A percentile compares a stretch with the other conserved stretches of the same genome.
Conservation (phyloP, 2,888 invertebrate species). For the Nudaria mundana region DNA sequence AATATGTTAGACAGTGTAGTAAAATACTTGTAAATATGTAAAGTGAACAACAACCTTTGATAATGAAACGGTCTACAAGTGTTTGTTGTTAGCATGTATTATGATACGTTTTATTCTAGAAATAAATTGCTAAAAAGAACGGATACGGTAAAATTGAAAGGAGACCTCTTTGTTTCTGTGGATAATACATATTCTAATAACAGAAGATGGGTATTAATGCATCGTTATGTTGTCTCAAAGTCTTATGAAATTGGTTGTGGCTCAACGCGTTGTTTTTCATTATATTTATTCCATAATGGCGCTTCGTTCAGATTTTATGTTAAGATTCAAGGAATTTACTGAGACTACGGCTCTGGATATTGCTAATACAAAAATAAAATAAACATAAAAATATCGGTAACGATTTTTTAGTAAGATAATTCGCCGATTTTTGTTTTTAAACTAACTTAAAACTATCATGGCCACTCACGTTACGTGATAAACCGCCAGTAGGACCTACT, state of each 20-base stretch:
- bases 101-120: too few relatives aligned
- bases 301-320: neutral
- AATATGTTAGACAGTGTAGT: too few relatives aligned
- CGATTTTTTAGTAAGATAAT: neutral
- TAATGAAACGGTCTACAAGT: too few relatives aligned
- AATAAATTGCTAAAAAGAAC: too few relatives aligned
- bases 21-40: too few relatives aligned
- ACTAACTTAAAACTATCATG: too few relatives aligned
- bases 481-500: too few relatives aligned
- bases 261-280: neutral
- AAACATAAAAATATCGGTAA: neutral
- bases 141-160: too few relatives aligned
- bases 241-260: neutral
- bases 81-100: too few relatives aligned
- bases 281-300: neutral
- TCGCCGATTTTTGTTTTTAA: neutral
- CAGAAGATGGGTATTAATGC: slow-evolving; percentile 2
- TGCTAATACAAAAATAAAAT: neutral
- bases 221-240: slow-evolving; percentile 1
- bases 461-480: too few relatives aligned
- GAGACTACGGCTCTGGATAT: neutral
- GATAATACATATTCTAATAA: neutral
- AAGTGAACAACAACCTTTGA: too few relatives aligned
- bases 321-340: neutral
- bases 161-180: slow-evolving; percentile 10